Base-by-base conservation (phyloP, 2,113 vertebrate species). In the Galemys pyrenaicus region DNA sequence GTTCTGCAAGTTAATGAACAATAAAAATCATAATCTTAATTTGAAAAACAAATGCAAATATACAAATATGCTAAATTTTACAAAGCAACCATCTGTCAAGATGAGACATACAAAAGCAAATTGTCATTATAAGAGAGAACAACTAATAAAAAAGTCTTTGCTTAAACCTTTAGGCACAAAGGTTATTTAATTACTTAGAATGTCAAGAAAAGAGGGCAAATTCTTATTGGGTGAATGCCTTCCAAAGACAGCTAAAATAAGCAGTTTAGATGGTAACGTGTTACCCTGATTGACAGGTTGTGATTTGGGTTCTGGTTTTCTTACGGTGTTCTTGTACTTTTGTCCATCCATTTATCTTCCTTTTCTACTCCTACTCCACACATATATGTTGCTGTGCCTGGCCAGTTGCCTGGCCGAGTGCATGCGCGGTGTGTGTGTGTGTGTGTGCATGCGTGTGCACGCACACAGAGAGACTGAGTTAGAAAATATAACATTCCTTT, bases 11-110 rank as follows among this genome's bases (percentile, higher is more conserved):
- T 92, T 79, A 83, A 77, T 60, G 41, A 87, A 60, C 41, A 87
- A 64, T 80, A 77, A 74, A 83, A 65, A 15, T 32, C 24, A 49
- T 16, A 73, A 32, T 74, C 51, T 68, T 68, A 62, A 62, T 71
- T 78, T 94, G 64, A 78, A 60, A 70, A 83, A 68, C 54, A 87
- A 80, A 65, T 60, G 9, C 15, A 94, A 90, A 58, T 68, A 56
- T 39, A 71, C 79, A 73, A 24, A 58, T 51, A 51, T 54, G 84
- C n/a, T 58, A 70, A 64, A 24, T 39, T 30, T 74, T 37, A 37
- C 12, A 32, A 56, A 78, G 56, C 6, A 68, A 16, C n/a, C 46
- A 1, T n/a, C 35, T 56, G 28, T 71, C 41, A 54, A 74, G 35
- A 78, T 78, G 77, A 81, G 37, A 56, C 6, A 6, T 32, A 24